A percentile compares a stretch with the other conserved stretches of the same genome.
These are phyloP conservation scores for Triplophysa dalaica DNA, from an alignment of 2,113 vertebrate genomes.

Conservation along the genomic window DNA sequence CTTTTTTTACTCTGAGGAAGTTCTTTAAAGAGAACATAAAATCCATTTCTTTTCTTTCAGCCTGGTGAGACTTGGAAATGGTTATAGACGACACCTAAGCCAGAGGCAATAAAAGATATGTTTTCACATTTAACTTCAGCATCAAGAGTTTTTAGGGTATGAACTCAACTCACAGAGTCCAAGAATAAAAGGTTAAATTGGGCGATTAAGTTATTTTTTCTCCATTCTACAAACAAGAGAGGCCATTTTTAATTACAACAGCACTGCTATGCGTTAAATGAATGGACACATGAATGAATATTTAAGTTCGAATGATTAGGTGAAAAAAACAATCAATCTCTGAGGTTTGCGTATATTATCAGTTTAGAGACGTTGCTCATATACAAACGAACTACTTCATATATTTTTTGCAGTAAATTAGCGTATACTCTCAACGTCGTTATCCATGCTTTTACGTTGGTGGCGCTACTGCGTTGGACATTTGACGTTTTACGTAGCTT, in stretches of 20 bases:
- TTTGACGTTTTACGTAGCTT: too few species aligned
- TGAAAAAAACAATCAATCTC: too few species aligned
- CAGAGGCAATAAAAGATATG: conserved; percentile 52
- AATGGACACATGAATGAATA: background rate
- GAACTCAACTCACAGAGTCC: conserved; percentile 10
- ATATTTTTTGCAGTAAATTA: too few species aligned
- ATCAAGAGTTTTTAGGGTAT: conserved; percentile 37
- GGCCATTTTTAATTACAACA: conserved; percentile 40
- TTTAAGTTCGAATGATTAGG: background rate
- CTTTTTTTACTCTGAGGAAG: conserved; percentile 51
- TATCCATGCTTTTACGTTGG: too few species aligned
- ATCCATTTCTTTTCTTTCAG: conserved; percentile 45
- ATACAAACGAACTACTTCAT: too few species aligned
- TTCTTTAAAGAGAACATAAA: conserved; percentile 53
- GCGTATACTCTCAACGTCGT: too few species aligned
- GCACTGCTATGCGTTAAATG: conserved; percentile 42
- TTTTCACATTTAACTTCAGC: conserved; percentile 44
- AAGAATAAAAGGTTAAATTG: conserved; percentile 19
- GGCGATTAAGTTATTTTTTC: conserved; percentile 6
- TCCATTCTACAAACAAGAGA: conserved; percentile 25
- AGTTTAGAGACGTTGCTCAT: too few species aligned
- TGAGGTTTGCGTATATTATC: too few species aligned
- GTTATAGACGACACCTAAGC: conserved; percentile 41
- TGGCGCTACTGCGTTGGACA: too few species aligned
- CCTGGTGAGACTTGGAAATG: conserved; percentile 49